Conservation (phyloP, 2,888 invertebrate species). For the Drosophila testacea region DNA sequence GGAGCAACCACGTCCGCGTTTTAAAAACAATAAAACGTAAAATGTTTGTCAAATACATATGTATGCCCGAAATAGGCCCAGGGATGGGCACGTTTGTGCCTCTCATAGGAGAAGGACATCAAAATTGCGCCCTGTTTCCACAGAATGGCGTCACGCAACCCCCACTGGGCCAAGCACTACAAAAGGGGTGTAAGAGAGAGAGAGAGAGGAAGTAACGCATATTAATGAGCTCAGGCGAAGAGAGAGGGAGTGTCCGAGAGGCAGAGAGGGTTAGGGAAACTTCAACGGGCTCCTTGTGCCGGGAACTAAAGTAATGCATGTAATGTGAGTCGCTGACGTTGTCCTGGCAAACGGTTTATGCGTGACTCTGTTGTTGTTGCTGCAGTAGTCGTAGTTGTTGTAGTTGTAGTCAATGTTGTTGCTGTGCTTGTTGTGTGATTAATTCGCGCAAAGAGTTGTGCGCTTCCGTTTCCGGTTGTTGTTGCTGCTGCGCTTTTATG, state of each 20-base stretch:
- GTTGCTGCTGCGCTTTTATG: constrained; percentile 66
- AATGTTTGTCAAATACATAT: constrained; percentile 80
- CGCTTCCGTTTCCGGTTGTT: constrained; percentile 79
- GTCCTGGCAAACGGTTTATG: constrained; percentile 47
- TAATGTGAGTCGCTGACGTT: constrained; percentile 32
- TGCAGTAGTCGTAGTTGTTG: constrained; percentile 39
- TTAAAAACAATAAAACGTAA: constrained; percentile 78
- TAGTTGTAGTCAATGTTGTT: constrained; percentile 28
- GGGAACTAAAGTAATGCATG: constrained; percentile 36
- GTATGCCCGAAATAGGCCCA: constrained; percentile 40
- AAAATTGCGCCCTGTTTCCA: constrained; percentile 31
- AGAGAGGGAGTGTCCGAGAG: not conserved
- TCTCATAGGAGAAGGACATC: constrained; percentile 25
- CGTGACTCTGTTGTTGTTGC: constrained; percentile 22
- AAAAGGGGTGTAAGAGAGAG: not conserved
- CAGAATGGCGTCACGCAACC: constrained; percentile 49
- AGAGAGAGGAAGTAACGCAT: constrained; percentile 33
- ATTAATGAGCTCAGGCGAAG: constrained; percentile 44
- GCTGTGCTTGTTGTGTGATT: constrained; percentile 72
- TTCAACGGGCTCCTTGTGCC: constrained; percentile 6
- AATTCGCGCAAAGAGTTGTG: constrained; percentile 82
- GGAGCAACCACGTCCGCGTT: constrained; percentile 54
- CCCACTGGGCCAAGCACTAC: constrained; percentile 24
- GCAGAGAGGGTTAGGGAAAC: not conserved
- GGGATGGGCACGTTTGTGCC: constrained; percentile 32